Base-by-base conservation (phyloP, 2,888 invertebrate genomes). In the Branchipolynoe longqiensis region DNA sequence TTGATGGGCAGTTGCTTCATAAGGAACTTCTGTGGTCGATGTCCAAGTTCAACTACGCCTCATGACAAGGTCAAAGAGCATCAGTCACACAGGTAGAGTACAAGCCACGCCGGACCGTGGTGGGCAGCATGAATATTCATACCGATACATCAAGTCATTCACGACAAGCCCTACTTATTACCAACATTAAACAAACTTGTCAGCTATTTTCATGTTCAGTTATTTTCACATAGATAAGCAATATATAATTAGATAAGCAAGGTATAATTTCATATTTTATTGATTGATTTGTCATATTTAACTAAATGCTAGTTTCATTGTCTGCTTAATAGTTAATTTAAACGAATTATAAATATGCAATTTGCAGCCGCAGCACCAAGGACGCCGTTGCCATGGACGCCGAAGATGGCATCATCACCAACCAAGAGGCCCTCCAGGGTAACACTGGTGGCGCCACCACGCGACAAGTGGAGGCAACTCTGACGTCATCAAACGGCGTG, bases 351-450 rank as follows among this genome's bases (percentile, higher is more conserved):
- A n/a, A n/a, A n/a, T n/a, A n/a, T n/a, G n/a, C n/a, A n/a, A n/a
- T n/a, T n/a, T n/a, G n/a, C n/a, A 69, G 69, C 14, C 69, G 69
- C 69, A 69, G 69, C 38, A 69, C 69, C 1, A 1, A 25, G 69
- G 69, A 69, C 36, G 12, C 18, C 12, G 36, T 22, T 22, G 33
- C 25, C n/a, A 22, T 38, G 69, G 69, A 69, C 28, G 78, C 33
- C 0, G 78, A 78, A 78, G 78, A 78, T 25, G 78, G 78, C 14
- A 48, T 78, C 28, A 78, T 78, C 28, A 78, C 78, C 28, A 78
- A 78, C 54, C 78, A 78, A 48, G 78, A 78, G 54, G 78, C 78
- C 1, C 78, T 78, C 2, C 78, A 78, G 28, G 78, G 41, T 25
- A 78, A 78, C 48, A 78, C 41, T 48, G 38, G 69, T 69, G 54